Conservation (phyloP, 2,888 invertebrate genomes). For the Idaea dimidiata region DNA sequence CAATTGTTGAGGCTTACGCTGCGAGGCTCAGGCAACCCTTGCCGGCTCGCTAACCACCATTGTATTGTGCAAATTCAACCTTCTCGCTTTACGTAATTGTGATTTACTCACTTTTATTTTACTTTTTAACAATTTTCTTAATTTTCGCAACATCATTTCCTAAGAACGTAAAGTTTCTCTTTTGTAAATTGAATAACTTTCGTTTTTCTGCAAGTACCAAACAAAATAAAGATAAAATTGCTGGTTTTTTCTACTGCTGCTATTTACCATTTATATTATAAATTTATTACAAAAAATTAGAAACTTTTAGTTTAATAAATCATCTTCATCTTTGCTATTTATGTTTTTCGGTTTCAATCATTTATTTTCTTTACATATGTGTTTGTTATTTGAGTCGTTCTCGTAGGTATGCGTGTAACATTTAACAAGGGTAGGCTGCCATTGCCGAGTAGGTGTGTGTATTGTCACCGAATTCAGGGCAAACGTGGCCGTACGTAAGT, state of each 20-base stretch:
- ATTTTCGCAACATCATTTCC: background rate
- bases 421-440: background rate
- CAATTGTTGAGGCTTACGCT: constrained; percentile 56
- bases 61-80: constrained; percentile 2
- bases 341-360: background rate
- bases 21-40: constrained; percentile 34
- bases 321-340: too few relatives aligned
- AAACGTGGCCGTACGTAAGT: constrained; percentile 25
- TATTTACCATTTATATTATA: too few relatives aligned
- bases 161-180: background rate
- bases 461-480: constrained; percentile 12
- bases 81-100: background rate
- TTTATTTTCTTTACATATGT: background rate
- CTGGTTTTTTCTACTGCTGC: too few relatives aligned
- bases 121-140: background rate
- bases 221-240: too few relatives aligned
- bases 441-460: background rate
- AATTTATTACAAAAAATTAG: too few relatives aligned
- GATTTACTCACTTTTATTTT: background rate
- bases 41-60: constrained; percentile 12
- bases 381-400: background rate
- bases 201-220: too few relatives aligned
- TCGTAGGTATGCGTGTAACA: background rate
- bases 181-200: background rate
- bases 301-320: too few relatives aligned